A percentile compares a stretch with the other conserved stretches of the same genome.
Conservation (phyloP, 2,113 vertebrate species). For the Bufo bufo region DNA sequence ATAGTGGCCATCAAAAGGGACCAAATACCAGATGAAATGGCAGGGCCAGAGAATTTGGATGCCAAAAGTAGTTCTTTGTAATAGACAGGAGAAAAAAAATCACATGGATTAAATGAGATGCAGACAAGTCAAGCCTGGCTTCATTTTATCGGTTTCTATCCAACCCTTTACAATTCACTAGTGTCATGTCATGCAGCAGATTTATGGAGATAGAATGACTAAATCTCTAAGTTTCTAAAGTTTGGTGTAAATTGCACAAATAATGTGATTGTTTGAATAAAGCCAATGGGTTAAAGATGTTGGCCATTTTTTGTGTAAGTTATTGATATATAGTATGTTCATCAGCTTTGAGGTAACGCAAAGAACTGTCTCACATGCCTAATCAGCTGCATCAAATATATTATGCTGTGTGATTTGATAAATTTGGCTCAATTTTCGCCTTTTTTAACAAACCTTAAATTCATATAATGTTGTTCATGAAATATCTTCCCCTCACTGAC, state of each 20-base stretch:
- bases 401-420: too few species aligned
- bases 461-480: too few species aligned
- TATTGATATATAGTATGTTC: too few species aligned
- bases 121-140: background rate
- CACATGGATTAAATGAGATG: background rate
- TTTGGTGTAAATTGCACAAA: background rate
- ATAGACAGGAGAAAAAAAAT: background rate
- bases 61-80: conserved; percentile 30
- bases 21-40: conserved; percentile 2
- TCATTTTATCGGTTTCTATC: conserved; percentile 1
- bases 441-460: too few species aligned
- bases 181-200: background rate
- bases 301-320: too few species aligned
- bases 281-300: background rate
- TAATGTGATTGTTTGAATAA: background rate
- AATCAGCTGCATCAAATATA: too few species aligned
- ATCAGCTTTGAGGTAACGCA: too few species aligned
- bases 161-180: background rate
- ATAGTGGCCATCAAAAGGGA: conserved; percentile 5
- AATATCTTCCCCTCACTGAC: too few species aligned
- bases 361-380: too few species aligned
- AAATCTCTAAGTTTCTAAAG: background rate
- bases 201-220: background rate
- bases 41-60: background rate
- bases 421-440: too few species aligned